Percentiles rank a stretch among this genome's conserved stretches.
Evolutionary conservation across 2,888 invertebrate genomes (phyloP).

Genomic region (Cybosia mesomella): DNA sequence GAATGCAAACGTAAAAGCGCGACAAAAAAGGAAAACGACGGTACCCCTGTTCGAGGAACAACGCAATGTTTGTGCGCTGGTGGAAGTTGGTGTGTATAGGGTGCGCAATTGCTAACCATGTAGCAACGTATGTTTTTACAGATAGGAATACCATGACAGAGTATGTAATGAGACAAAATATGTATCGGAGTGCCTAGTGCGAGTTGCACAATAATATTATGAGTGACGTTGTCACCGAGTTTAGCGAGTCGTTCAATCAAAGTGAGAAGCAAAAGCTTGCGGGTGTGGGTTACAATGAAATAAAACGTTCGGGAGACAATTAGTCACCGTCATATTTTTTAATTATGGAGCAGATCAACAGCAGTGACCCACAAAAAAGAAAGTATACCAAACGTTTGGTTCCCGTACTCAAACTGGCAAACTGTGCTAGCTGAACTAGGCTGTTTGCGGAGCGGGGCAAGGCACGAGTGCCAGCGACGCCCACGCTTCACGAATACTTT

Average conservation of each 20-base stretch:
- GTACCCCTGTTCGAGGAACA: no score
- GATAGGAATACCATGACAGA: background rate
- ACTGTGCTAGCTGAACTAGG: constrained; percentile 13
- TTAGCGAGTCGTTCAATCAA: no score
- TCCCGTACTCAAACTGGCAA: constrained; percentile 20
- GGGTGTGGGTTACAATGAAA: no score
- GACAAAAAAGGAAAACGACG: no score
- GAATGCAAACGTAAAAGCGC: no score
- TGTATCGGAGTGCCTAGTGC: no score
- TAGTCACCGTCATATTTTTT: background rate
- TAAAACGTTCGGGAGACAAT: no score
- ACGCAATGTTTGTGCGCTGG: constrained; percentile 5
- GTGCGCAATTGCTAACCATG: background rate
- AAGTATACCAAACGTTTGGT: constrained; percentile 1
- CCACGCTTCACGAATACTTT: constrained; percentile 35
- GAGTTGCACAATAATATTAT: no score
- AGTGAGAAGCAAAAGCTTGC: no score
- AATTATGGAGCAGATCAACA: background rate
- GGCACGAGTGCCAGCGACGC: constrained; percentile 34
- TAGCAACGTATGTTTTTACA: constrained; percentile 3
- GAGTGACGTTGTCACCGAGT: no score
- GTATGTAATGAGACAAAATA: constrained; percentile 4
- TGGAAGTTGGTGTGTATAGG: background rate
- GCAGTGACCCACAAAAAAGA: background rate
- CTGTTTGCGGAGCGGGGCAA: constrained; percentile 34